Percentiles rank a stretch among this genome's conserved stretches.
These are phyloP conservation scores for Pterobdella sp. DNA, from an alignment of 2,888 invertebrate species.

Conservation along the genomic window DNA sequence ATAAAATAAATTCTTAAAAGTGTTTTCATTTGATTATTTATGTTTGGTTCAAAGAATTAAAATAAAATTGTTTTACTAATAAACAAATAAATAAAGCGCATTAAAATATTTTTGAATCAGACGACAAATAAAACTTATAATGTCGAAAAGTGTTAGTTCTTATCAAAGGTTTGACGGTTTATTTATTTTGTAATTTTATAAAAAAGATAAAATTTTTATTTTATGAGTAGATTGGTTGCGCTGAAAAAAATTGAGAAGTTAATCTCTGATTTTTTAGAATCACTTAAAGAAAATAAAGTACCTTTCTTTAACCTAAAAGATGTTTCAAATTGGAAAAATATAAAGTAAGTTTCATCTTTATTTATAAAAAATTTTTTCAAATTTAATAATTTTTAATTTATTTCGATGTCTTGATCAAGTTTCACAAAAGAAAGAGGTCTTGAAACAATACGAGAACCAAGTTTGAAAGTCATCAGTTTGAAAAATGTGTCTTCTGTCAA, in stretches of 20 bases:
- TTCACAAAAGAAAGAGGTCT: slow-evolving; percentile 29
- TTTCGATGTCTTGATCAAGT: slow-evolving; percentile 8
- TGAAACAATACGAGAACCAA: slow-evolving; percentile 22
- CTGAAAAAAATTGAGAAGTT: slow-evolving; percentile 25
- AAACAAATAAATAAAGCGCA: no score
- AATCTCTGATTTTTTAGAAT: slow-evolving; percentile 13
- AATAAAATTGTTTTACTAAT: no score
- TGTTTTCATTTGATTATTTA: no score
- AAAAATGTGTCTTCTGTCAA: slow-evolving; percentile 29
- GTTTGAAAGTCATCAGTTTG: slow-evolving; percentile 27
- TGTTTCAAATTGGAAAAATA: slow-evolving; percentile 22
- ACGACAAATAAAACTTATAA: no score
- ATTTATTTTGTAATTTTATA: no score
- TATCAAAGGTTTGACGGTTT: no score
- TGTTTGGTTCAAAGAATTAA: no score
- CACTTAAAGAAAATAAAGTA: slow-evolving; percentile 13
- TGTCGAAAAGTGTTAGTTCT: no score
- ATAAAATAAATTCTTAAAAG: no score
- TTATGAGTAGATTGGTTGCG: slow-evolving; percentile 12
- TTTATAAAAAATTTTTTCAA: neutral
- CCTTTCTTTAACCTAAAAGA: slow-evolving; percentile 17
- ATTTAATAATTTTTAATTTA: neutral
- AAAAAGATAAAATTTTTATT: no score
- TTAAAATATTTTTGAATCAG: no score
- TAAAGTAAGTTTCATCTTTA: slow-evolving; percentile 14